Base-by-base conservation (phyloP, 2,888 invertebrate genomes). In the Thereva nobilitata region DNA sequence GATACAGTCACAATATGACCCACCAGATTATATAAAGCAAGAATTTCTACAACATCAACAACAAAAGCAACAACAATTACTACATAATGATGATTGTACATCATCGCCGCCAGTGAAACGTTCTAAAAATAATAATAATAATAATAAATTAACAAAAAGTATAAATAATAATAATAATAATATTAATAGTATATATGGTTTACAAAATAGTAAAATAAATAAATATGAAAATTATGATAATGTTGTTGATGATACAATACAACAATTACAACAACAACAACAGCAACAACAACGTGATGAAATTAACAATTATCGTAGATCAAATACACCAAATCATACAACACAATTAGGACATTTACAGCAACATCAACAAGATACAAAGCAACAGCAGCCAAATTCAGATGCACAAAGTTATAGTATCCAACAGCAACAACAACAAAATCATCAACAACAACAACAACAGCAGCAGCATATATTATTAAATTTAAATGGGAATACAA, bases 21-120 rank as follows among this genome's bases (percentile, higher is more conserved):
- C 44, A 40, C 23, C 40, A 42, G 42, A 57, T 41, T 52, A 52
- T 49, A 44, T 67, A 67, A 57, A 64, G 53, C n/a, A 23, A 37
- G 50, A 66, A 9, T 44, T 12, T 55, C 61, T 53, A 64, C 7
- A 42, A 35, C 65, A 64, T 4, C 63, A 67, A 12, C 54, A 61
- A 9, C 63, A 66, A 45, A 44, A 79, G 78, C 73, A 53, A 37
- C 52, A 52, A 52, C 57, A 65, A 8, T 45, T 53, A 37, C 34
- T 80, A 82, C 73, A 80, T 41, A 42, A 55, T n/a, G 72, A 72
- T 40, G 72, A 73, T 23, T 69, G 67, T 55, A 65, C 66, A 52
- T 65, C 71, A 38, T 72, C 72, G 59, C 72, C 72, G 63, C 73
- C 73, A 67, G 67, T 70, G 56, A 73, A 72, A 71, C 72, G 72